These are phyloP conservation scores for Euglossa dilemma DNA, from an alignment of 1,140 invertebrate genomes.

Conservation along the genomic window DNA sequence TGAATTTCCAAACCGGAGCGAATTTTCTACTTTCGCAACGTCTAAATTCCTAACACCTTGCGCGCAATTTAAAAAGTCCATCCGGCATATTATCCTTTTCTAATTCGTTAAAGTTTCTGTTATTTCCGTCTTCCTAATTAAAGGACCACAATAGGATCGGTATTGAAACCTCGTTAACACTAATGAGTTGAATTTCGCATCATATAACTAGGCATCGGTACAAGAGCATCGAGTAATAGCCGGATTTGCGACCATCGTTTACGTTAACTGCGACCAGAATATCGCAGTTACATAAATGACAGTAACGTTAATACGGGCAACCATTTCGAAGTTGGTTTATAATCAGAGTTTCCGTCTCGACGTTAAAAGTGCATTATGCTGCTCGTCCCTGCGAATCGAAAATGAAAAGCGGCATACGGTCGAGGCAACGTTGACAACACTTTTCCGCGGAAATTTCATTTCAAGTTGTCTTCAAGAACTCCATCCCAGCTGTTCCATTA, in stretches of 20 bases:
- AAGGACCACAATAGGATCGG: background rate
- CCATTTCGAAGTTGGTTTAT: conserved; percentile 4
- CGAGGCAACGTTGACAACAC: conserved; percentile 3
- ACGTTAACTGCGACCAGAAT: background rate
- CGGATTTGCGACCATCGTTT: conserved; percentile 8
- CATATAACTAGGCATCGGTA: background rate
- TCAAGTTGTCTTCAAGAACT: conserved; percentile 4
- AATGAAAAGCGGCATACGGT: conserved; percentile 12
- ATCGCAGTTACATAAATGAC: conserved; percentile 2
- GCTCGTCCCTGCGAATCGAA: background rate
- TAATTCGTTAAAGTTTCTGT: background rate
- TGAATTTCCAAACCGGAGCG: too few relatives aligned
- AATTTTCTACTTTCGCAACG: too few relatives aligned
- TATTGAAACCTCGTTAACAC: conserved; percentile 18
- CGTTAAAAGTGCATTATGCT: conserved; percentile 13
- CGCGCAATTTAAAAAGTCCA: background rate
- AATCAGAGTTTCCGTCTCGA: conserved; percentile 27
- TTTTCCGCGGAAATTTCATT: background rate
- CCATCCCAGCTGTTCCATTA: background rate
- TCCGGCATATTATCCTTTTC: background rate
- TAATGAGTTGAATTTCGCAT: conserved; percentile 23
- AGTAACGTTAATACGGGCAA: background rate
- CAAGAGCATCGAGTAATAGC: background rate
- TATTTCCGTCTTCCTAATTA: background rate
- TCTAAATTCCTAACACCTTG: background rate